Percentiles rank a stretch among this genome's conserved stretches.
These are phyloP conservation scores for Asteroscopus sphinx DNA, from an alignment of 2,888 invertebrate species.

Conservation along the genomic window DNA sequence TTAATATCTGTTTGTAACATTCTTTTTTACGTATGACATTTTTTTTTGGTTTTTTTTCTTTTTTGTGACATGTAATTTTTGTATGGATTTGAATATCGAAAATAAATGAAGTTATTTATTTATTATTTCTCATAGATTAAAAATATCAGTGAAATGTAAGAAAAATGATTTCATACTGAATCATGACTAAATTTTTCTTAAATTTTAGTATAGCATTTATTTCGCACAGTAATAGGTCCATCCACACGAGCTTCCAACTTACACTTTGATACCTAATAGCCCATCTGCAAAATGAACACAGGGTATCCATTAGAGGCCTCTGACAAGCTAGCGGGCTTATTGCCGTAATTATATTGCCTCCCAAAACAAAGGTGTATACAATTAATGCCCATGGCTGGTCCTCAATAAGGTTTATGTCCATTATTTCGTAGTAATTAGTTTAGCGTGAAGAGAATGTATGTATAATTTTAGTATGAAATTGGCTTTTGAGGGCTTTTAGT, in stretches of 20 bases:
- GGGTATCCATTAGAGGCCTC: conserved; percentile 77
- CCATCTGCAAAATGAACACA: conserved; percentile 43
- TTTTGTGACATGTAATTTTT: no score
- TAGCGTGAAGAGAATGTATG: conserved; percentile 21
- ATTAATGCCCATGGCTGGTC: conserved; percentile 48
- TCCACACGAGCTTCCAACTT: conserved; percentile 6
- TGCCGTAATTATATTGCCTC: conserved; percentile 79
- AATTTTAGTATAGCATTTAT: background rate
- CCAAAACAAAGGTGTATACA: conserved; percentile 74
- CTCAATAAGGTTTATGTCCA: conserved; percentile 39
- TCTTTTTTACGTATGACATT: no score
- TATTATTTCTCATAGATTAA: no score
- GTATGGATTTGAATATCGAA: no score
- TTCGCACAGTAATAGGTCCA: background rate
- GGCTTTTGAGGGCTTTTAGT: conserved; percentile 22
- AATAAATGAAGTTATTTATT: no score
- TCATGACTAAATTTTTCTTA: no score
- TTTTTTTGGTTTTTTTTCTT: no score
- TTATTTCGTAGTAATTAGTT: conserved; percentile 40
- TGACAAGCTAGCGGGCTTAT: conserved; percentile 69
- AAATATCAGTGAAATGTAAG: no score
- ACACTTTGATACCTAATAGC: conserved; percentile 36
- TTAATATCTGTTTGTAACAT: no score
- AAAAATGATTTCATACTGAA: no score
- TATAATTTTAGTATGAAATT: conserved; percentile 32